Evolutionary conservation across 2,113 vertebrate species (phyloP).

Genomic region (Sceloporus undulatus): DNA sequence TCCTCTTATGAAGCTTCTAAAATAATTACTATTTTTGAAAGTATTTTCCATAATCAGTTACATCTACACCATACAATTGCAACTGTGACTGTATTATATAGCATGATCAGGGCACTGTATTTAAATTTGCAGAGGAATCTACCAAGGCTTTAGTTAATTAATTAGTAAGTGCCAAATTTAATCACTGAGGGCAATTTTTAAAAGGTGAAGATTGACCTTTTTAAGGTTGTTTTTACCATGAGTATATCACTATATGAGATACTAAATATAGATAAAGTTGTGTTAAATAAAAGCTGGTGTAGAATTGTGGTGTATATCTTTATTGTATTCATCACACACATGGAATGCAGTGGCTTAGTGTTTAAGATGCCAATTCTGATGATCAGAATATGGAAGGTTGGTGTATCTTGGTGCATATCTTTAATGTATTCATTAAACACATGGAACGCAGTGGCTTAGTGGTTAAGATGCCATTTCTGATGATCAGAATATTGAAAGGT

Average conservation of each 20-base stretch:
- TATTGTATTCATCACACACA: no score
- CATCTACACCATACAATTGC: conserved; percentile 1
- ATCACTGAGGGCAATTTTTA: not conserved
- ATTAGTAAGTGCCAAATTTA: not conserved
- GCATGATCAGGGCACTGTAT: not conserved
- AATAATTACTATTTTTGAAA: conserved; percentile 28
- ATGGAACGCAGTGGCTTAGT: no score
- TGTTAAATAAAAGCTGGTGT: no score
- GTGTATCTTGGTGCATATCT: no score
- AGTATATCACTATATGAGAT: not conserved
- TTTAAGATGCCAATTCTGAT: no score
- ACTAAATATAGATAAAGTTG: no score
- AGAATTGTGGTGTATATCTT: no score
- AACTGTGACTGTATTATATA: not conserved
- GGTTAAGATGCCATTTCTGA: no score
- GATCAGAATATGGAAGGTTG: no score
- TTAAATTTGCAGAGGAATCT: not conserved
- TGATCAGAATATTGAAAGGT: no score
- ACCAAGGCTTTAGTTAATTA: not conserved
- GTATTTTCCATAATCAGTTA: conserved; percentile 12
- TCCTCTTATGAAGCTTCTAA: fast-evolving
- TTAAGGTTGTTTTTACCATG: not conserved
- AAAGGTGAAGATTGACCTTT: not conserved
- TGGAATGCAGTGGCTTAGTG: no score
- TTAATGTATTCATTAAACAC: no score